phyloP scores from a whole-genome alignment of 2,113 vertebrate genomes.

The Phrynosoma platyrhinos region DNA sequence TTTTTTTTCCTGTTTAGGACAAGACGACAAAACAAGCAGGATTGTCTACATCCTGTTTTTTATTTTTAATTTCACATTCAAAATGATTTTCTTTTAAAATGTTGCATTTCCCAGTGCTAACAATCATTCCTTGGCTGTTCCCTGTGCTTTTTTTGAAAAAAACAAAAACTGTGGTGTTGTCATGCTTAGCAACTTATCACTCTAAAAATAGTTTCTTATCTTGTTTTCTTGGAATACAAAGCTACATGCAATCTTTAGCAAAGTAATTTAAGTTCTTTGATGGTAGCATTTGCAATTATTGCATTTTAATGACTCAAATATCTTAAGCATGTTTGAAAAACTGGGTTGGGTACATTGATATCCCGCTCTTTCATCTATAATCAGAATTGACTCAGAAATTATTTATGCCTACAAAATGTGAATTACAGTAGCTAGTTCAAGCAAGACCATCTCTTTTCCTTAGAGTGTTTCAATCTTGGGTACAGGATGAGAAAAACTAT shows the following conservation, averaged over 20 bases:
- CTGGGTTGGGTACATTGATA: fast-evolving
- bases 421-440: background rate
- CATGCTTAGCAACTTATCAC: background rate
- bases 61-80: background rate
- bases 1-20: background rate
- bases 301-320: conserved; percentile 8
- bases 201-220: conserved; percentile 24
- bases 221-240: conserved; percentile 25
- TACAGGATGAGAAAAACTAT: background rate
- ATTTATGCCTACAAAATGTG: fast-evolving
- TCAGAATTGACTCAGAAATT: fast-evolving
- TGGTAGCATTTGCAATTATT: background rate
- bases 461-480: background rate
- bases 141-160: background rate
- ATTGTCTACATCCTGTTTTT: background rate
- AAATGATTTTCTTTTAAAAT: background rate
- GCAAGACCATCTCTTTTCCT: background rate
- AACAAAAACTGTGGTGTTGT: background rate
- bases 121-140: background rate
- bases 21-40: background rate
- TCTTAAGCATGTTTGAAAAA: background rate
- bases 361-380: fast-evolving
- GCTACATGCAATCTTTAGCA: background rate
- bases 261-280: background rate
- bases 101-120: background rate